Conservation (phyloP, 1,140 invertebrate genomes). For the Chrysomallon squamiferum region DNA sequence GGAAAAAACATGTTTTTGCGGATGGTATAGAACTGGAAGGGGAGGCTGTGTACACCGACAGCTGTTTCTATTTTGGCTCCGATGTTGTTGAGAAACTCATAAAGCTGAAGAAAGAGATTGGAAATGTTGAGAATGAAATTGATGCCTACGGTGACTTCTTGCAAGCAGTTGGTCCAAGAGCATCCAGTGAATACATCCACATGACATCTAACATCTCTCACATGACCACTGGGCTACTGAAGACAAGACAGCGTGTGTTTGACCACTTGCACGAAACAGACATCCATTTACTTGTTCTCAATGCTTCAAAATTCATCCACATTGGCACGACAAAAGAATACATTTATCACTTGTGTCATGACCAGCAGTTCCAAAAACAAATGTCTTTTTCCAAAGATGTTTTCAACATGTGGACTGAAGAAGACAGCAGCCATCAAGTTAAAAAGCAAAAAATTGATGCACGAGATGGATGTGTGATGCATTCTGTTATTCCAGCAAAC, state of each 20-base stretch:
- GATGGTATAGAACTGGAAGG: conserved; percentile 33
- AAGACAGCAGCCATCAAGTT: conserved; percentile 19
- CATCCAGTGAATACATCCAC: conserved; percentile 51
- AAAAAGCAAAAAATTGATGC: conserved; percentile 11
- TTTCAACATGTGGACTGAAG: conserved; percentile 39
- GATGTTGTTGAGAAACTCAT: conserved; percentile 59
- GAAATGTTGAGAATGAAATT: conserved; percentile 61
- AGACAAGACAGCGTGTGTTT: conserved; percentile 52
- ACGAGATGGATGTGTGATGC: conserved; percentile 52
- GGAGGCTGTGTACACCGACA: conserved; percentile 64
- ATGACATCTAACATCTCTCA: conserved; percentile 50
- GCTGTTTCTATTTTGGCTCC: conserved; percentile 63
- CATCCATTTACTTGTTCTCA: conserved; percentile 59
- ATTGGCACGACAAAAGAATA: conserved; percentile 66
- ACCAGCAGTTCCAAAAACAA: conserved; percentile 46
- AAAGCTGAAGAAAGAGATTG: conserved; percentile 47
- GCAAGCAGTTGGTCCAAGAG: conserved; percentile 59
- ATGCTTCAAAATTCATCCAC: conserved; percentile 65
- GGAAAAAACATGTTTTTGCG: conserved; percentile 27
- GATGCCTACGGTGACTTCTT: conserved; percentile 67
- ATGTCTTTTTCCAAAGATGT: conserved; percentile 48
- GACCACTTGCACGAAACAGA: conserved; percentile 45
- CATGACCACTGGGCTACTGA: conserved; percentile 30
- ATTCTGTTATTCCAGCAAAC: conserved; percentile 33
- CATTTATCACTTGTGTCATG: conserved; percentile 56